phyloP scores from a whole-genome alignment of 2,888 invertebrate species.

The Acheta domesticus region DNA sequence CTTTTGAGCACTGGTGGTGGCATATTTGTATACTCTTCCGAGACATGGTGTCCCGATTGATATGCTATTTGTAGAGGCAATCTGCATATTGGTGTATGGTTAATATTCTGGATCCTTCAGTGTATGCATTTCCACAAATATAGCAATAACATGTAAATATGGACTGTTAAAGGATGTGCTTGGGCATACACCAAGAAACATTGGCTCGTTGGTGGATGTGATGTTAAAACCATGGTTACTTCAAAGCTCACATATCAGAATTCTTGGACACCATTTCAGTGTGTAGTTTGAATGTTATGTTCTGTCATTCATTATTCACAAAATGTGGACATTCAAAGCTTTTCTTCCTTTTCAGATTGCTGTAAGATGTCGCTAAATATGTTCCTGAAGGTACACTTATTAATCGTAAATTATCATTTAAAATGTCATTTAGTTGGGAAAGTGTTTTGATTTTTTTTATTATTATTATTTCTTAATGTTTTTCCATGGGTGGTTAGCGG shows the following conservation, averaged over 20 bases:
- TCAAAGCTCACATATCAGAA: background rate
- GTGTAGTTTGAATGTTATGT: background rate
- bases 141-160: background rate
- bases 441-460: background rate
- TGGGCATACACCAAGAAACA: constrained; percentile 42
- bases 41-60: constrained; percentile 25
- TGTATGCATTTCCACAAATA: constrained; percentile 18
- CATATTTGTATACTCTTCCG: constrained; percentile 23
- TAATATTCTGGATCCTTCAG: constrained; percentile 9
- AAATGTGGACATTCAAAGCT: constrained; percentile 24
- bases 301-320: background rate
- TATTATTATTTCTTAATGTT: background rate
- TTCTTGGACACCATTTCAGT: constrained; percentile 18
- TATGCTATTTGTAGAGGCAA: constrained; percentile 10
- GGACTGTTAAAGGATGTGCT: background rate
- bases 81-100: constrained; percentile 18
- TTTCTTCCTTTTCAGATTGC: constrained; percentile 21
- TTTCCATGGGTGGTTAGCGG: no score
- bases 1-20: constrained; percentile 18
- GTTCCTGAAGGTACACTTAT: background rate
- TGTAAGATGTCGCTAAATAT: constrained; percentile 4
- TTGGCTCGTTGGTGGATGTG: constrained; percentile 42
- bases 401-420: background rate
- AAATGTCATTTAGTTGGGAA: background rate
- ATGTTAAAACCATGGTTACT: constrained; percentile 21